Conservation (phyloP, 2,888 invertebrate genomes). For the Orthosia incerta region DNA sequence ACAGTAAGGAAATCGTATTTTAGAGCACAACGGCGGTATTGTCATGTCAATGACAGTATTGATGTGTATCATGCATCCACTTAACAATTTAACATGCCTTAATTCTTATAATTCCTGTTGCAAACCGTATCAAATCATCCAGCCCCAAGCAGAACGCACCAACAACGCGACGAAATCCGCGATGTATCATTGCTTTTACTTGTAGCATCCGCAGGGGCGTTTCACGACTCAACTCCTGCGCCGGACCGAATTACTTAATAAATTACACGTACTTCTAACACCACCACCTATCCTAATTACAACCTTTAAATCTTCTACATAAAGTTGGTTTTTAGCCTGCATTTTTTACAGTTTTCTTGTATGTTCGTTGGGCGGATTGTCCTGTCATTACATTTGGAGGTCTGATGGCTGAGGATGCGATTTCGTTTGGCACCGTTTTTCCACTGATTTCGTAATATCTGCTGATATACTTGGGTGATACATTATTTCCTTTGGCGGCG, state of each 20-base stretch:
- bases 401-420: slow-evolving; percentile 80
- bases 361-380: slow-evolving; percentile 70
- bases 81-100: not conserved
- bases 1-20: too few relatives aligned
- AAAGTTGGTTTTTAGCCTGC: slow-evolving; percentile 24
- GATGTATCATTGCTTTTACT: slow-evolving; percentile 88
- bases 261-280: slow-evolving; percentile 70
- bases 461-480: slow-evolving; percentile 55
- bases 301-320: slow-evolving; percentile 33
- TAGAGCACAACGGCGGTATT: too few relatives aligned
- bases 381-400: slow-evolving; percentile 86
- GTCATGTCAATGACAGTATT: too few relatives aligned
- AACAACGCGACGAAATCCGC: slow-evolving; percentile 83
- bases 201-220: slow-evolving; percentile 85
- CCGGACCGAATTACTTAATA: slow-evolving; percentile 79
- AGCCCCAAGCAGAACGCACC: slow-evolving; percentile 71
- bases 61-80: too few relatives aligned
- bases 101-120: not conserved
- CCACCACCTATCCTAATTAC: slow-evolving; percentile 28
- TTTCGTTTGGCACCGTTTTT: slow-evolving; percentile 81
- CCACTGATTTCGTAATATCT: slow-evolving; percentile 67
- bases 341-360: slow-evolving; percentile 27
- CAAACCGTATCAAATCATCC: slow-evolving; percentile 3
- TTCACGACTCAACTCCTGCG: slow-evolving; percentile 81
- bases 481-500: slow-evolving; percentile 54